These are phyloP conservation scores for Amyelois transitella DNA, from an alignment of 1,140 invertebrate species.

Conservation along the genomic window DNA sequence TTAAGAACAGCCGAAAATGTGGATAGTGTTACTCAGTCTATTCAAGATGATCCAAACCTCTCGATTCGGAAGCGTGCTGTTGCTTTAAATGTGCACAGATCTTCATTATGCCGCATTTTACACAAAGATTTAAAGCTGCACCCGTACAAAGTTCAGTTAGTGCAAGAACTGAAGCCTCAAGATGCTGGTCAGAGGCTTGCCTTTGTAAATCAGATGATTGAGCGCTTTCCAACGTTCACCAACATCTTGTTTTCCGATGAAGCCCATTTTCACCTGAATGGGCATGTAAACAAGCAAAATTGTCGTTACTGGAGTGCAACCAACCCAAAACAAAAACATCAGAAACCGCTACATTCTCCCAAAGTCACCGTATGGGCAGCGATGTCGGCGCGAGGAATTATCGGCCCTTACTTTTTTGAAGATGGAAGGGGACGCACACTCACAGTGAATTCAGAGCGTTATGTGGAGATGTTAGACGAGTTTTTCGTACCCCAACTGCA, in stretches of 20 bases:
- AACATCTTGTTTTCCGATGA: conserved; percentile 33
- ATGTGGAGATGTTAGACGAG: conserved; percentile 27
- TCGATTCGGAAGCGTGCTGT: conserved; percentile 12
- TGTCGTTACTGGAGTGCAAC: conserved; percentile 30
- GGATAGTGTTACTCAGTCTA: not conserved
- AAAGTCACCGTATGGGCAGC: no score
- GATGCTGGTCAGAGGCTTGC: conserved; percentile 7
- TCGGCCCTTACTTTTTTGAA: conserved; percentile 30
- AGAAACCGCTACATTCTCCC: no score
- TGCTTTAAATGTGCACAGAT: conserved; percentile 6
- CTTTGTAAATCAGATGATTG: conserved; percentile 6
- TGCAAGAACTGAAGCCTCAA: conserved; percentile 7
- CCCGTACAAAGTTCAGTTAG: conserved; percentile 14
- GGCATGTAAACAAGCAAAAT: conserved; percentile 56
- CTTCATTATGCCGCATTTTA: conserved; percentile 13
- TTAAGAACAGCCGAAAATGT: conserved; percentile 11
- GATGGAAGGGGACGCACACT: conserved; percentile 20
- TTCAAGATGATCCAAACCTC: conserved; percentile 1
- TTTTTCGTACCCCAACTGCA: conserved; percentile 23
- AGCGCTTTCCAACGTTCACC: conserved; percentile 11
- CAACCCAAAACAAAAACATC: conserved; percentile 19
- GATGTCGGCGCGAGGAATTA: conserved; percentile 22
- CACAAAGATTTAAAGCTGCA: conserved; percentile 15
- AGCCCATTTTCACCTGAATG: no score
- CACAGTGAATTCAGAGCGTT: conserved; percentile 28